These are phyloP conservation scores for Hypanus sabinus DNA, from an alignment of 2,113 vertebrate genomes.

Conservation along the genomic window DNA sequence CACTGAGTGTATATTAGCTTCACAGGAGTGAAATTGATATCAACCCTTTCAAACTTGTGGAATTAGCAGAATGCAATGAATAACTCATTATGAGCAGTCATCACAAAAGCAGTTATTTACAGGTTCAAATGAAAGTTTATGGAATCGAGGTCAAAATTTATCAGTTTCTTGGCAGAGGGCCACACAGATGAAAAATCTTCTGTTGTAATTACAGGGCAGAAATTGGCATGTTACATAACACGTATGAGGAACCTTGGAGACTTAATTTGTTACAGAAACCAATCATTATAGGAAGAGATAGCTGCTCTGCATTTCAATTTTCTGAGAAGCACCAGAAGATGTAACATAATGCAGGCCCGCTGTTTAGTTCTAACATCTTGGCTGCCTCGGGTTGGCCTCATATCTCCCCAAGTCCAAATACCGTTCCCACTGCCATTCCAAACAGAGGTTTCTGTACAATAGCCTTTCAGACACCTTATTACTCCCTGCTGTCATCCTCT, in stretches of 20 bases:
- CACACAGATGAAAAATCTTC: neutral
- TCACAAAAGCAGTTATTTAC: constrained; percentile 4
- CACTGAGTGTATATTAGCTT: neutral
- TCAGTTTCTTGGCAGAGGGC: neutral
- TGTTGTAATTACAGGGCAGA: neutral
- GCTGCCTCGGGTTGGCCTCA: neutral
- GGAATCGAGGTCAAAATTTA: neutral
- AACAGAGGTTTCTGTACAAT: neutral
- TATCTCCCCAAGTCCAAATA: neutral
- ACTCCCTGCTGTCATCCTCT: too few species aligned
- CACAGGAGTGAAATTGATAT: neutral
- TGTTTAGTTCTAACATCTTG: neutral
- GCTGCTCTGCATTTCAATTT: neutral
- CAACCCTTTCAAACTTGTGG: neutral
- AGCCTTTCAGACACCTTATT: neutral
- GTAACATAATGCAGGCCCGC: neutral
- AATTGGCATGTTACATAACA: neutral
- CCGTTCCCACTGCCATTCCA: neutral
- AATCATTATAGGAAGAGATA: neutral
- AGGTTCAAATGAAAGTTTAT: neutral
- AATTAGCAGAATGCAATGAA: neutral
- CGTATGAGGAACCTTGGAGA: neutral
- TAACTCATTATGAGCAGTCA: neutral
- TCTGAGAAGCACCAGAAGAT: neutral
- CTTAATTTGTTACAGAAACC: neutral